These are phyloP conservation scores for Pipistrellus pygmaeus DNA, from an alignment of 2,797 vertebrate genomes.

Conservation along the genomic window DNA sequence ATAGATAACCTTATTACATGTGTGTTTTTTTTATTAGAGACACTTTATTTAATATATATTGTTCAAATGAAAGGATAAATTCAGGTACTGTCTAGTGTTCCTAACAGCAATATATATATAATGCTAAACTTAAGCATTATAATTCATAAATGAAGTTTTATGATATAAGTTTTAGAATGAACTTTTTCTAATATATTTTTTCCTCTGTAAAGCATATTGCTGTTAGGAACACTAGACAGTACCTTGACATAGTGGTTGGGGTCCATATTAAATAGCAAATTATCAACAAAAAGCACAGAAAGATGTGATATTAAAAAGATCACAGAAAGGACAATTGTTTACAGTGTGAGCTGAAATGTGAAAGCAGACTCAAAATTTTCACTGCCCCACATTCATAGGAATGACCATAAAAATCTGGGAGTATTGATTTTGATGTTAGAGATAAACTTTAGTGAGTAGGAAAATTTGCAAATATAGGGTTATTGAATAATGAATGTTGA, in stretches of 20 bases:
- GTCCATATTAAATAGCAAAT: neutral
- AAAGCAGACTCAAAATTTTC: neutral
- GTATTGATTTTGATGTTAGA: neutral
- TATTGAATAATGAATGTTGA: neutral
- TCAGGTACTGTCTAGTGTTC: no score
- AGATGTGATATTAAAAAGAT: neutral
- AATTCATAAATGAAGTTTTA: neutral
- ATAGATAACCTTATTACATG: neutral
- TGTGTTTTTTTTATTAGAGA: constrained; percentile 12
- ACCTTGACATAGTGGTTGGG: neutral
- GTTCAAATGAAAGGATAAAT: neutral
- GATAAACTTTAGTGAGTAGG: neutral
- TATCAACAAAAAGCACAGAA: neutral
- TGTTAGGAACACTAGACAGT: neutral
- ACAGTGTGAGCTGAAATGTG: neutral
- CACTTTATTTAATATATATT: neutral
- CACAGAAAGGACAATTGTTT: neutral
- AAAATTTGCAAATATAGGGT: neutral
- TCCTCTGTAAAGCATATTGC: neutral
- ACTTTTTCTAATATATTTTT: no score
- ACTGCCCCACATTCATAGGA: neutral
- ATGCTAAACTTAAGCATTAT: no score
- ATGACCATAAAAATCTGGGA: neutral
- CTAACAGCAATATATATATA: no score
- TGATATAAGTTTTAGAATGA: neutral